Percentiles rank a stretch among this genome's conserved stretches.
Evolutionary conservation across 2,888 invertebrate genomes (phyloP).

Genomic region (Automeris io): DNA sequence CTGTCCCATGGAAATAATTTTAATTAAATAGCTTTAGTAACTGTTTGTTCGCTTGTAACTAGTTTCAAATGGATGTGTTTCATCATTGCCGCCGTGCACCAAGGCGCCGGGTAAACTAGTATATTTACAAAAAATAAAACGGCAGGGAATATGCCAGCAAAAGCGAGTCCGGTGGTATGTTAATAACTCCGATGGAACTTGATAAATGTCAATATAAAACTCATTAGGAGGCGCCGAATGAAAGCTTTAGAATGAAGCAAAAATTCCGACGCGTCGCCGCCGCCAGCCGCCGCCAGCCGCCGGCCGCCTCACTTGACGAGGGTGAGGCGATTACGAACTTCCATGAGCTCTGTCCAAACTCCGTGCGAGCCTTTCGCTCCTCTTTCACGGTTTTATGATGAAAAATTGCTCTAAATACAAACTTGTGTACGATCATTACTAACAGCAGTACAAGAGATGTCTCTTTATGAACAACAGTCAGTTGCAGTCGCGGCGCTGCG

Average conservation of each 20-base stretch:
- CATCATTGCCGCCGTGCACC: neutral
- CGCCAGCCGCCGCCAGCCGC: neutral
- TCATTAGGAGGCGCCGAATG: neutral
- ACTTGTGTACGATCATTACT: too few relatives aligned
- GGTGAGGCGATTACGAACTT: neutral
- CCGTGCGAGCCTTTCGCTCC: neutral
- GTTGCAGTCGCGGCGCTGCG: too few relatives aligned
- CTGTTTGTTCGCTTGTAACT: too few relatives aligned
- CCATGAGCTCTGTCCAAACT: neutral
- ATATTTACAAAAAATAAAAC: neutral
- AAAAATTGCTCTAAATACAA: too few relatives aligned
- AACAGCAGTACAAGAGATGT: too few relatives aligned
- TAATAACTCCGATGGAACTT: neutral
- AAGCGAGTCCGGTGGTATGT: neutral
- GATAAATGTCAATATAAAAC: slow-evolving; percentile 1
- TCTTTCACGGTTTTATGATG: neutral
- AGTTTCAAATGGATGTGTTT: too few relatives aligned
- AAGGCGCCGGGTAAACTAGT: neutral
- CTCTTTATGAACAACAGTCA: too few relatives aligned
- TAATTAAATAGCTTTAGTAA: too few relatives aligned
- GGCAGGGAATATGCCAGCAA: neutral
- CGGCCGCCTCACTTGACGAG: neutral
- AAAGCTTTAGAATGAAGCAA: too few relatives aligned
- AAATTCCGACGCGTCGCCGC: neutral
- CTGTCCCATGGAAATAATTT: too few relatives aligned